Evolutionary conservation across 1,140 invertebrate genomes (phyloP).

Genomic region (Bombus waltoni): DNA sequence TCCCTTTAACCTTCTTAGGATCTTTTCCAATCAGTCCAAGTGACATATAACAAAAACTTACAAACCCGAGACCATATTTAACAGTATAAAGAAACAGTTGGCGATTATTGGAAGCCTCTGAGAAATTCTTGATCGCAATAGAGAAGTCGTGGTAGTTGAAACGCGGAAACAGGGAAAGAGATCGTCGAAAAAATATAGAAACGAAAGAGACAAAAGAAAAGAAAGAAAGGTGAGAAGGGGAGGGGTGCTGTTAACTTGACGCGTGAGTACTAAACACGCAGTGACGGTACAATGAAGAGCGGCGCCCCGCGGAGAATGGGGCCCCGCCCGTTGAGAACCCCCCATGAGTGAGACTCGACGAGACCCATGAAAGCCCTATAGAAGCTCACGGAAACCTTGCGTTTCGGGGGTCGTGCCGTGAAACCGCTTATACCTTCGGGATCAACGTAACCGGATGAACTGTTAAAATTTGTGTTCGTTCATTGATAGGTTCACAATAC

Average conservation of each 20-base stretch:
- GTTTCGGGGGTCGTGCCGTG: slow-evolving; percentile 38
- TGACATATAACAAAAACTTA: neutral
- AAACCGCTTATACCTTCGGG: slow-evolving; percentile 56
- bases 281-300: slow-evolving; percentile 67
- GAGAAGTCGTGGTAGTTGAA: neutral
- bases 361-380: slow-evolving; percentile 32
- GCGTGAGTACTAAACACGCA: slow-evolving; percentile 72
- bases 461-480: slow-evolving; percentile 54
- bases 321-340: slow-evolving; percentile 70
- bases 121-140: slow-evolving; percentile 20
- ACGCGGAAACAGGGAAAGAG: slow-evolving; percentile 29
- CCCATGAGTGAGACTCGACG: slow-evolving; percentile 61
- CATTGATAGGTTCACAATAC: slow-evolving; percentile 49
- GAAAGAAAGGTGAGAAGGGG: slow-evolving; percentile 38
- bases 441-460: slow-evolving; percentile 55
- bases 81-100: slow-evolving; percentile 40
- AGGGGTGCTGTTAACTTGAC: slow-evolving; percentile 70
- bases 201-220: slow-evolving; percentile 26
- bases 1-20: too few relatives aligned
- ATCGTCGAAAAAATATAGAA: slow-evolving; percentile 11
- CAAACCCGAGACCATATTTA: neutral
- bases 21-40: too few relatives aligned
- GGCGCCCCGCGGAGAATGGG: slow-evolving; percentile 63
- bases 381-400: slow-evolving; percentile 38
- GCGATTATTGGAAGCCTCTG: slow-evolving; percentile 11